Conservation (phyloP, 2,797 vertebrate species). For the Aplochiton taeniatus region DNA sequence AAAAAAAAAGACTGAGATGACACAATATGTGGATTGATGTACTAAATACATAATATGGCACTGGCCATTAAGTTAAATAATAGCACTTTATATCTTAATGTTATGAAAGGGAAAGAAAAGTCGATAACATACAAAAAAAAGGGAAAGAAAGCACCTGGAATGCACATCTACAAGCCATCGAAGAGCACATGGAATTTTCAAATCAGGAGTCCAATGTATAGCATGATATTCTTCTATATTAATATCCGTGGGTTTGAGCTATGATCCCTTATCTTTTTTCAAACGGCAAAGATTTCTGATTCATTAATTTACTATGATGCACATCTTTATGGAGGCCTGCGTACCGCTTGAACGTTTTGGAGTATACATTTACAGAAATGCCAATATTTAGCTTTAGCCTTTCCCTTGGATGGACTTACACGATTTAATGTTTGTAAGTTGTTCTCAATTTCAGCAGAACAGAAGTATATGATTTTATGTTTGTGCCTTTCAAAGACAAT, state of each 20-base stretch:
- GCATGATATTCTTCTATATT: conserved; percentile 13
- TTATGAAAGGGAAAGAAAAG: conserved; percentile 65
- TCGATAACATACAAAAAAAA: conserved; percentile 74
- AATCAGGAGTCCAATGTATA: conserved; percentile 43
- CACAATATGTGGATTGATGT: conserved; percentile 27
- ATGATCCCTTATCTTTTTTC: conserved; percentile 14
- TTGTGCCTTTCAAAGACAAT: conserved; percentile 1
- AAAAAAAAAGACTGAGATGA: conserved; percentile 47
- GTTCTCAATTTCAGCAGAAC: background rate
- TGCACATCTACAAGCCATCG: conserved; percentile 95
- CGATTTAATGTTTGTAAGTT: background rate
- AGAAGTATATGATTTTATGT: background rate
- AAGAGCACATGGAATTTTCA: conserved; percentile 49
- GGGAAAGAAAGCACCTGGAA: conserved; percentile 93
- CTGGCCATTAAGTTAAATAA: conserved; percentile 87
- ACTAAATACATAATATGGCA: conserved; percentile 76
- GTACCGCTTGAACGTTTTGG: conserved; percentile 7
- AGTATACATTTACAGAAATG: background rate
- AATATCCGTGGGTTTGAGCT: conserved; percentile 1
- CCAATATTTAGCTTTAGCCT: conserved; percentile 20
- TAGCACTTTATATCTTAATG: conserved; percentile 86
- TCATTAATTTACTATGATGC: conserved; percentile 16
- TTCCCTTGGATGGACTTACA: too few relatives aligned
- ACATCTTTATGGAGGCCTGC: conserved; percentile 1
- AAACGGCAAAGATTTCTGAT: conserved; percentile 23